A percentile compares a stretch with the other conserved stretches of the same genome.
phyloP scores from a whole-genome alignment of 1,140 invertebrate genomes.

The Drosophila takahashii region DNA sequence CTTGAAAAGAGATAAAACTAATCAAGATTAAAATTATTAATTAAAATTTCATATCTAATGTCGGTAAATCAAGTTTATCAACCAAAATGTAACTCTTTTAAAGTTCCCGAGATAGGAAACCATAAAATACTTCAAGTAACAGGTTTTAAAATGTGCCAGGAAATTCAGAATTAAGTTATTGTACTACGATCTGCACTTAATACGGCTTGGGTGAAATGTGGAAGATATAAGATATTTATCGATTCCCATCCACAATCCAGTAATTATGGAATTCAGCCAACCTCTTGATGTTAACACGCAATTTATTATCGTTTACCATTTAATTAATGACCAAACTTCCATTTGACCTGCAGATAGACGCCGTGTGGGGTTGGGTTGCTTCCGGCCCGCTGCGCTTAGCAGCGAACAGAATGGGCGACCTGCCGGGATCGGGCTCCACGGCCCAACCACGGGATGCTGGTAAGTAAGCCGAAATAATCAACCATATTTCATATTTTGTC shows the following conservation, averaged over 20 bases:
- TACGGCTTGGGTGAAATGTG: no score
- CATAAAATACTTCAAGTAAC: no score
- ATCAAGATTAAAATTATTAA: not conserved
- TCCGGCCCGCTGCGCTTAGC: conserved; percentile 93
- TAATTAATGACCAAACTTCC: not conserved
- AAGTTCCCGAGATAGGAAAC: no score
- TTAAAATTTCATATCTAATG: not conserved
- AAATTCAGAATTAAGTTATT: no score
- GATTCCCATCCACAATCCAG: no score
- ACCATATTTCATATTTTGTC: no score
- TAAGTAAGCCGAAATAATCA: not conserved
- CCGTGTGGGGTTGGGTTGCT: conserved; percentile 94
- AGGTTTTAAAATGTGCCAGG: no score
- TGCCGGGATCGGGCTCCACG: conserved; percentile 82
- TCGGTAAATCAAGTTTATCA: not conserved
- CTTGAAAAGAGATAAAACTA: not conserved
- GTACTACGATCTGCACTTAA: no score
- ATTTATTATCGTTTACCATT: no score
- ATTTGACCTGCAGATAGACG: conserved; percentile 90
- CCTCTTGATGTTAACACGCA: no score
- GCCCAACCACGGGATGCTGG: conserved; percentile 16
- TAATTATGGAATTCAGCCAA: no score
- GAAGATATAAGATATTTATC: not conserved
- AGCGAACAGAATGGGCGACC: conserved; percentile 89
- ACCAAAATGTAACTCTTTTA: no score